phyloP scores from a whole-genome alignment of 2,888 invertebrate genomes.

The Erebia palarica region DNA sequence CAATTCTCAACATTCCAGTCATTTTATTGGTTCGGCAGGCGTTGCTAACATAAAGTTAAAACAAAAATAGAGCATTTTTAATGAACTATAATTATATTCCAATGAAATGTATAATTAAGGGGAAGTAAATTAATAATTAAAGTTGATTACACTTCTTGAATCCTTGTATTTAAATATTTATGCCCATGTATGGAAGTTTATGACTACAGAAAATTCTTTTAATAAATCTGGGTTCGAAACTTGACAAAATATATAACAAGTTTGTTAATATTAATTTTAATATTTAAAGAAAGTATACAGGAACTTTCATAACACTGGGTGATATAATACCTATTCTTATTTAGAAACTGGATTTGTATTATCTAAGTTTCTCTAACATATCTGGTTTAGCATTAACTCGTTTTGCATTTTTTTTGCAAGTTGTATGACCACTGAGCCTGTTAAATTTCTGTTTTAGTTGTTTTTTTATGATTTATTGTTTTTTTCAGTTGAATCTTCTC shows the following conservation, averaged over 20 bases:
- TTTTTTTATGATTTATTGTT: not conserved
- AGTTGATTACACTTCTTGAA: not conserved
- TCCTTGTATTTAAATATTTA: slow-evolving; percentile 3
- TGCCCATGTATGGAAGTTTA: not conserved
- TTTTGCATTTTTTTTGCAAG: not conserved
- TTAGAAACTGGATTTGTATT: slow-evolving; percentile 7
- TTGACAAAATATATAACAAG: not conserved
- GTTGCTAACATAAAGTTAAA: not conserved
- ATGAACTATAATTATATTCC: slow-evolving; percentile 3
- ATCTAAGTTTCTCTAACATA: slow-evolving; percentile 12
- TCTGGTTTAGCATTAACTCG: slow-evolving; percentile 7
- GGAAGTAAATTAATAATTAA: not conserved
- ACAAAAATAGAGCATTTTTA: not conserved
- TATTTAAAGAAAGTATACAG: not conserved
- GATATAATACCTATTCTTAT: not conserved
- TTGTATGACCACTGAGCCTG: not conserved
- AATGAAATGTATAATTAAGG: not conserved
- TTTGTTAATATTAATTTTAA: not conserved
- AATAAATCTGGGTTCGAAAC: not conserved
- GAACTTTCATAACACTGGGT: not conserved
- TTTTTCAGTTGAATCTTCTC: not conserved
- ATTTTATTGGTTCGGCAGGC: not conserved
- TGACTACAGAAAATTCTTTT: not conserved
- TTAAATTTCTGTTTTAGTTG: not conserved
- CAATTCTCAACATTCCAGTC: not conserved